Base-by-base conservation (phyloP, 2,888 invertebrate species). In the Luperina nickerlii region DNA sequence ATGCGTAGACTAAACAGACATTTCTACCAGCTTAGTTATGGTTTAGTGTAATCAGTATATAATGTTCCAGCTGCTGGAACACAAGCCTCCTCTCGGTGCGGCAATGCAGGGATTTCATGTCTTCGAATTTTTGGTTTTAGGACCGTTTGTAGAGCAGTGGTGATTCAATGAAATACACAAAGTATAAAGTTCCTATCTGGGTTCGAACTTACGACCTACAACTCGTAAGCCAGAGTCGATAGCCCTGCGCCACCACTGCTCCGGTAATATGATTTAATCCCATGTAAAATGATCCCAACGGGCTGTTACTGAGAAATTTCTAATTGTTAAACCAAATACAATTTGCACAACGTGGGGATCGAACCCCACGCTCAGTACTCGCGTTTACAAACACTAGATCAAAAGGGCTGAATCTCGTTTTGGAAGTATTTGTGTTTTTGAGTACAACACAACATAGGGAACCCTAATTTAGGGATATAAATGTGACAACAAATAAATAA, bases 401-500 rank as follows among this genome's bases (percentile, higher is more conserved):
- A 32, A 54, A 6, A 24, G 15, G 18, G 3, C 32, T 11, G 38
- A 38, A 9, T 70, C 15, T 54, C 15, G 24, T 54, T 70, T 54
- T 51, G 51, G 51, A 70, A 54, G 32, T 6, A 15, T 32, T 51
- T 32, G 5, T 69, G 8, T 70, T 51, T 54, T 54, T 32, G 3
- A 32, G 9, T 24, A 54, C 38, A 65, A 63, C 63, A 63, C 32
- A 63, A 20, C 63, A 32, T 70, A 9, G 32, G 24, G 38, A n/a
- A 71, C 57, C 8, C 54, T 42, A 18, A 71, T 20, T n/a, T 7
- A 20, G 11, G 9, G 11, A 32, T 18, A 65, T 6, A 65, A 62
- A 65, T 32, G 32, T 65, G 20, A 65, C 20, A 20, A 1, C 32
- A 65, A 27, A 51, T 38, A 72, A 83, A 83, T 70, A 66, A 88